Percentiles rank a stretch among this genome's conserved stretches.
phyloP scores from a whole-genome alignment of 35 echinoderm and acorn worm species.

The Ptychodera flava region DNA sequence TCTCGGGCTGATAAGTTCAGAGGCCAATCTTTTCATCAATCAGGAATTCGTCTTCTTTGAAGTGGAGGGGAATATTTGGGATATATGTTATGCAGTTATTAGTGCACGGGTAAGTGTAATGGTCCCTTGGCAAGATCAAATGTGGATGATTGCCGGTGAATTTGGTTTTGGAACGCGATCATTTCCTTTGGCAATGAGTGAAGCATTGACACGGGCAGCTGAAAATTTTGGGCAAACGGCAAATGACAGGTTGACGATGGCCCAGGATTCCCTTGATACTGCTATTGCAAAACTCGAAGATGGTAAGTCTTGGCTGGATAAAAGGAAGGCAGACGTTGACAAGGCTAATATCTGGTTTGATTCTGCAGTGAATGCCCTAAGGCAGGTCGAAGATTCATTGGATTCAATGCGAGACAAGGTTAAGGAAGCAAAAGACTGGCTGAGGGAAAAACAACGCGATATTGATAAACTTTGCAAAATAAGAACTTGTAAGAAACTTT shows the following conservation, averaged over 20 bases:
- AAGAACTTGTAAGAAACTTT: background rate
- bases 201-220: background rate
- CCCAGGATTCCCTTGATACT: background rate
- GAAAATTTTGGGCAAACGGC: background rate
- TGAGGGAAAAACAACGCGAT: background rate
- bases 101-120: background rate
- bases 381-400: background rate
- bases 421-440: background rate
- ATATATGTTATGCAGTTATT: background rate
- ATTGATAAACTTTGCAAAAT: background rate
- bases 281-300: background rate
- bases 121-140: background rate
- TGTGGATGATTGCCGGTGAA: background rate
- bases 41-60: background rate
- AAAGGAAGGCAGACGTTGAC: background rate
- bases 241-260: background rate
- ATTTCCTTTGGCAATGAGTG: background rate
- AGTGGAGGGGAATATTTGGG: background rate
- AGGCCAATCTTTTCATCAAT: background rate
- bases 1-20: background rate
- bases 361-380: background rate
- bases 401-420: background rate
- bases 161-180: background rate
- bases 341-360: background rate
- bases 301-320: background rate